phyloP scores from a whole-genome alignment of 2,113 vertebrate genomes.

The Lophotis ruficrista region DNA sequence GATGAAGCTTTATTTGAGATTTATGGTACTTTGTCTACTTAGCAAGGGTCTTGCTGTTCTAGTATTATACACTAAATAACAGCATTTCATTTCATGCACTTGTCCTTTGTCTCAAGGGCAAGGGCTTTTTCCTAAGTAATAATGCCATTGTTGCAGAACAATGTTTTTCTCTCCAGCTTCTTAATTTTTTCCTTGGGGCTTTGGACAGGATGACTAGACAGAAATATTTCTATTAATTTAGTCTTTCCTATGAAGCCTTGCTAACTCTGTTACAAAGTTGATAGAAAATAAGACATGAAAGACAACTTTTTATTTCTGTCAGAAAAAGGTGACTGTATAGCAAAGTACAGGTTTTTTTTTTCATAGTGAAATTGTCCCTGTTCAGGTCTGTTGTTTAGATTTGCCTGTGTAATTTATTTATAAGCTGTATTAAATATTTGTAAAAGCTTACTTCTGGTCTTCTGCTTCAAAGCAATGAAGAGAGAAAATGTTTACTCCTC shows the following conservation, averaged over 20 bases:
- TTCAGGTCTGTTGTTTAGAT: neutral
- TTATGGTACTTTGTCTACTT: neutral
- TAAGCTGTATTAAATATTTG: neutral
- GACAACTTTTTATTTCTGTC: neutral
- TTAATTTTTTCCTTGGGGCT: neutral
- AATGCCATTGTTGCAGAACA: neutral
- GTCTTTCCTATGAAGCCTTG: neutral
- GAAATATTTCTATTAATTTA: neutral
- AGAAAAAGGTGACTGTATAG: neutral
- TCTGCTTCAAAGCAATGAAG: neutral
- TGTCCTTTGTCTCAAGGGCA: neutral
- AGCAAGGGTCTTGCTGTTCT: neutral
- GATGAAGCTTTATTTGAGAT: neutral
- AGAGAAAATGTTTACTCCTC: neutral
- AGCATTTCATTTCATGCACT: neutral
- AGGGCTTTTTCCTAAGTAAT: neutral
- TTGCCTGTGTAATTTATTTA: neutral
- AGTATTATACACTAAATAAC: neutral
- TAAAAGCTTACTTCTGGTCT: conserved; percentile 1
- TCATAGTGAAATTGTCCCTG: neutral
- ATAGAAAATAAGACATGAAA: neutral
- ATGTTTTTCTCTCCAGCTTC: neutral
- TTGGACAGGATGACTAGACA: neutral
- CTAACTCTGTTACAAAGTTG: neutral
- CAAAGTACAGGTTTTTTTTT: neutral